These are phyloP conservation scores for Julus scandinavius DNA, from an alignment of 2,888 invertebrate genomes.

Conservation along the genomic window DNA sequence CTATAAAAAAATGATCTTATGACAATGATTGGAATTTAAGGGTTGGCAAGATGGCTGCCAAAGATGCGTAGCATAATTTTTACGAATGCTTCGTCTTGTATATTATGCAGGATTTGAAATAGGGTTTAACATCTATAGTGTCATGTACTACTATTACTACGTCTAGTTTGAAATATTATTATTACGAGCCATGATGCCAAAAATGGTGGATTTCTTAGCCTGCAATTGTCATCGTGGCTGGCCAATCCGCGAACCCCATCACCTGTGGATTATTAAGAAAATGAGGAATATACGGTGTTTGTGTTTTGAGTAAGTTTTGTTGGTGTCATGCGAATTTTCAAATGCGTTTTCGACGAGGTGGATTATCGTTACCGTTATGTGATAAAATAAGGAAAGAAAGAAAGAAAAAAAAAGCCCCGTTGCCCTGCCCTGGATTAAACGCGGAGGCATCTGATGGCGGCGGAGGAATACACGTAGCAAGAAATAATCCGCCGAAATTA, in stretches of 20 bases:
- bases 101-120: no score
- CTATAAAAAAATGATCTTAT: no score
- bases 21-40: no score
- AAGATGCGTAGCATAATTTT: no score
- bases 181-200: no score
- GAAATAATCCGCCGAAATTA: background rate
- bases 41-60: no score
- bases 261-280: constrained; percentile 11
- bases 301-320: constrained; percentile 30
- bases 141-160: no score
- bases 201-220: background rate
- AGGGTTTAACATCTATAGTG: no score
- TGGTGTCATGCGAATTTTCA: background rate
- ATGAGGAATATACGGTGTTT: background rate
- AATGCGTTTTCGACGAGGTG: constrained; percentile 9
- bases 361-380: background rate
- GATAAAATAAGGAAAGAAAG: background rate
- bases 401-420: background rate
- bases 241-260: background rate
- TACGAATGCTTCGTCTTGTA: no score
- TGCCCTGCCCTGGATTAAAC: constrained; percentile 4
- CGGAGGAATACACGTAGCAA: background rate
- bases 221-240: background rate
- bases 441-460: background rate
- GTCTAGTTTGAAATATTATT: no score